These are phyloP conservation scores for Monochamus saltuarius DNA, from an alignment of 1,140 invertebrate genomes.

Conservation along the genomic window DNA sequence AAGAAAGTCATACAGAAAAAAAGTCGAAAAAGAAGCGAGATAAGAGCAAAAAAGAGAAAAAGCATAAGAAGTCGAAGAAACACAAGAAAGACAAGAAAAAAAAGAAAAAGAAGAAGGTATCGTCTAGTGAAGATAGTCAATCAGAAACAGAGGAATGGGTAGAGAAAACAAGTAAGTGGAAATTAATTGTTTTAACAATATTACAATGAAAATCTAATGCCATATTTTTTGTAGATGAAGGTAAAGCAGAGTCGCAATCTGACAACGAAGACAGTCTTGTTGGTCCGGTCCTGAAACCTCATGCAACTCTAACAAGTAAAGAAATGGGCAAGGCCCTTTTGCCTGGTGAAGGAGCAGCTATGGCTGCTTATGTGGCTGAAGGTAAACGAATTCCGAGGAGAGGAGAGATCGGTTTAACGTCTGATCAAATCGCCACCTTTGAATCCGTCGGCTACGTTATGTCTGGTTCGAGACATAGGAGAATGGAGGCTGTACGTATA, in stretches of 20 bases:
- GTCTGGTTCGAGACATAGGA: constrained; percentile 96
- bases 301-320: constrained; percentile 71
- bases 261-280: constrained; percentile 62
- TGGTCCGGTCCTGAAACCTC: constrained; percentile 70
- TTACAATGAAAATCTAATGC: not conserved
- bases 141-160: constrained; percentile 64
- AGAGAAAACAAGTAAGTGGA: constrained; percentile 63
- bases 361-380: constrained; percentile 98
- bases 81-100: constrained; percentile 54
- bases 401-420: constrained; percentile 98
- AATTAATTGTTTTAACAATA: constrained; percentile 1
- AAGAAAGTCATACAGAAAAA: constrained; percentile 46
- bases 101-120: constrained; percentile 51
- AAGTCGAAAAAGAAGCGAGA: constrained; percentile 45
- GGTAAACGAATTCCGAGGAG: constrained; percentile 96
- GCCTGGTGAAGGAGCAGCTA: constrained; percentile 94
- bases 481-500: constrained; percentile 99
- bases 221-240: constrained; percentile 31
- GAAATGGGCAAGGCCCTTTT: constrained; percentile 88
- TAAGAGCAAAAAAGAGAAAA: constrained; percentile 54
- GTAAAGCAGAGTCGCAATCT: constrained; percentile 41
- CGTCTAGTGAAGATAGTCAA: constrained; percentile 42
- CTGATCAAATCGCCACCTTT: constrained; percentile 90
- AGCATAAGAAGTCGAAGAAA: constrained; percentile 55
- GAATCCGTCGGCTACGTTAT: constrained; percentile 97